Conservation (phyloP, 2,797 vertebrate genomes). For the Aeoliscus strigatus region DNA sequence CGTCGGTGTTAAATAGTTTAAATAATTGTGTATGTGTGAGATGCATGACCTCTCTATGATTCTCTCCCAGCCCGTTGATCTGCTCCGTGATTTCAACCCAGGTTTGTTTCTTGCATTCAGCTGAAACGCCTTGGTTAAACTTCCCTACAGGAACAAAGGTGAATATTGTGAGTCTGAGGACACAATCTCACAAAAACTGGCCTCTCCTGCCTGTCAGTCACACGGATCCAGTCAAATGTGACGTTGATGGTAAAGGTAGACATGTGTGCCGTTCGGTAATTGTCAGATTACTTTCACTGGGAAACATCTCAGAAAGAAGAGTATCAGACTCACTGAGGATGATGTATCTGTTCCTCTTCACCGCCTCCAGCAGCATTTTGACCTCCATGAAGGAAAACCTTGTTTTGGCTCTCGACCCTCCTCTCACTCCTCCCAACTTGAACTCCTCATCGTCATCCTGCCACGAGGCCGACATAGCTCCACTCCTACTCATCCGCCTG, state of each 20-base stretch:
- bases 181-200: no score
- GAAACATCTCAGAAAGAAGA: no score
- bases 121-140: constrained; percentile 62
- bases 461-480: constrained; percentile 38
- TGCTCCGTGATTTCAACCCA: constrained; percentile 64
- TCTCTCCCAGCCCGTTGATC: constrained; percentile 65
- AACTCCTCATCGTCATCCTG: constrained; percentile 47
- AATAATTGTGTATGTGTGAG: no score
- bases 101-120: constrained; percentile 62
- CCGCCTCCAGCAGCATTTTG: constrained; percentile 70
- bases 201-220: no score
- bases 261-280: no score
- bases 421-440: constrained; percentile 32
- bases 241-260: no score
- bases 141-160: constrained; percentile 38
- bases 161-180: no score
- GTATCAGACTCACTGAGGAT: constrained; percentile 72
- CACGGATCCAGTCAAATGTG: no score
- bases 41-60: constrained; percentile 65
- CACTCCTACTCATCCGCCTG: no score
- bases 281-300: no score
- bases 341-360: constrained; percentile 75
- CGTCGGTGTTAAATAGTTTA: no score
- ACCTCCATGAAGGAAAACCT: constrained; percentile 75
- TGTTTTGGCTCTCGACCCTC: constrained; percentile 60